Conservation (phyloP, 2,797 vertebrate species). For the Melanotaenia nigrans region DNA sequence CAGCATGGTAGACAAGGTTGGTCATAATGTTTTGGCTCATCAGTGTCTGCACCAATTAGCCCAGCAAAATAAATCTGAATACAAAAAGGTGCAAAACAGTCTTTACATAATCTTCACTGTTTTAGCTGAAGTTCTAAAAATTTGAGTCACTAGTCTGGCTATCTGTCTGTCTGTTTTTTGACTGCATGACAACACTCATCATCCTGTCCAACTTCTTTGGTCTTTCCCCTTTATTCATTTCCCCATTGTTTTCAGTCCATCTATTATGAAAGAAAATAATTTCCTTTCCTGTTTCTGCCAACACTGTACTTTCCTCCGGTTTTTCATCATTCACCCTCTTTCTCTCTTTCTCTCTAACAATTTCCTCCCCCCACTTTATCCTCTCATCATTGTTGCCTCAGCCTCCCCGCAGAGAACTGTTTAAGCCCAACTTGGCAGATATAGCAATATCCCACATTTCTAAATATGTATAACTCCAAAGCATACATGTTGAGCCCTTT, state of each 20-base stretch:
- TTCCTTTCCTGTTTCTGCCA: conserved; percentile 11
- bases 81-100: neutral
- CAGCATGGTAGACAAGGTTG: neutral
- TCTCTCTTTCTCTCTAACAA: conserved; percentile 5
- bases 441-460: conserved; percentile 62
- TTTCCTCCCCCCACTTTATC: conserved; percentile 9
- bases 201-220: neutral
- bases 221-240: neutral
- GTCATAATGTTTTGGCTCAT: neutral
- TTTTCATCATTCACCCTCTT: conserved; percentile 8
- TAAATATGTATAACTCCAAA: conserved; percentile 63
- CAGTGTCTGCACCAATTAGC: neutral
- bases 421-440: conserved; percentile 51
- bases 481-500: conserved; percentile 68
- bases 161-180: conserved; percentile 16
- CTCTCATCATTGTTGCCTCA: conserved; percentile 37
- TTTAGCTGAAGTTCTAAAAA: conserved; percentile 4
- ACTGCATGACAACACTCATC: conserved; percentile 15
- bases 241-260: conserved; percentile 9
- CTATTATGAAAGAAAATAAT: conserved; percentile 18
- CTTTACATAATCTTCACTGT: neutral
- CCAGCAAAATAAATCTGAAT: neutral
- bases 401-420: conserved; percentile 42
- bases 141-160: neutral
- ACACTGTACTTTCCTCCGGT: conserved; percentile 1